Percentiles rank a stretch among this genome's conserved stretches.
These are phyloP conservation scores for Brachyptera putata DNA, from an alignment of 2,888 invertebrate genomes.

Conservation along the genomic window DNA sequence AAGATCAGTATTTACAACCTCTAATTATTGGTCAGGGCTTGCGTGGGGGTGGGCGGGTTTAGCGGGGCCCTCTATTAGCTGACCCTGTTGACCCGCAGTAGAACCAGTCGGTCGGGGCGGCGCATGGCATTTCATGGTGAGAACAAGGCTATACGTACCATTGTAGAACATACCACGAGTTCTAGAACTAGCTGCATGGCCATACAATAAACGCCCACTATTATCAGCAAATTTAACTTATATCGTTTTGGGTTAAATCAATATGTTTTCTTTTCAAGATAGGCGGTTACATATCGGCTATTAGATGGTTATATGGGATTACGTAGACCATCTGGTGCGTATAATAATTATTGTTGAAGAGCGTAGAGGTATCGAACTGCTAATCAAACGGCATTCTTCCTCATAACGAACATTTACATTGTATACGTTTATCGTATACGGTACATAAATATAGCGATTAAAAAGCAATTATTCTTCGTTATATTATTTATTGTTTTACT, in stretches of 20 bases:
- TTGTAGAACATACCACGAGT: too few relatives aligned
- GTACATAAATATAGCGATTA: too few relatives aligned
- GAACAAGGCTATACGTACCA: background rate
- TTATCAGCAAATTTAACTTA: background rate
- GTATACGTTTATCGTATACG: too few relatives aligned
- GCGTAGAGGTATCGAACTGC: too few relatives aligned
- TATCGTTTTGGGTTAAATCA: constrained; percentile 2
- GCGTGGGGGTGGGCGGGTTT: constrained; percentile 29
- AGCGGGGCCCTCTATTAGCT: constrained; percentile 25
- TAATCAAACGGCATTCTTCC: too few relatives aligned
- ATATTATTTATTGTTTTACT: too few relatives aligned
- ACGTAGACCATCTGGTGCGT: constrained; percentile 5
- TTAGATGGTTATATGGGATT: too few relatives aligned
- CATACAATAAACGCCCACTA: constrained; percentile 11
- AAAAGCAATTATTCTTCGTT: too few relatives aligned
- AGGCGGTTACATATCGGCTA: too few relatives aligned
- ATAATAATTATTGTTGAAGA: too few relatives aligned
- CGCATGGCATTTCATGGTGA: background rate
- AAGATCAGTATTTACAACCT: constrained; percentile 21
- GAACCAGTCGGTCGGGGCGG: background rate
- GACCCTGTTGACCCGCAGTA: constrained; percentile 25
- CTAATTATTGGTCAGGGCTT: constrained; percentile 28
- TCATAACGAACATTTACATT: too few relatives aligned
- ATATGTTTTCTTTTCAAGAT: background rate
- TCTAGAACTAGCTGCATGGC: background rate